phyloP scores from a whole-genome alignment of 2,888 invertebrate species.

The Helleia helle region DNA sequence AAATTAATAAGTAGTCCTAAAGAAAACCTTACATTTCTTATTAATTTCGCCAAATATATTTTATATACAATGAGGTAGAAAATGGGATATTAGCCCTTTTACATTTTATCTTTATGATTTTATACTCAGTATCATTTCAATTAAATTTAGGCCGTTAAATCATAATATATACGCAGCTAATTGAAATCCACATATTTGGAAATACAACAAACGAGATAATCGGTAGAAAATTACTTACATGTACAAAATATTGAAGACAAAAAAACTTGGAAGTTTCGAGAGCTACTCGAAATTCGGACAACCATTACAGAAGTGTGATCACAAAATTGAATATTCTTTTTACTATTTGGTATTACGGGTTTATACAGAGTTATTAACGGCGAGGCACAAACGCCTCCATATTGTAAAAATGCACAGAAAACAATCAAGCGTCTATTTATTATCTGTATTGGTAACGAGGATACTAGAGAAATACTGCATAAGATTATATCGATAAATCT shows the following conservation, averaged over 20 bases:
- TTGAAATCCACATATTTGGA: background rate
- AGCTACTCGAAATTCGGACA: constrained; percentile 6
- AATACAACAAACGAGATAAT: constrained; percentile 1
- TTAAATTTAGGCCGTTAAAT: constrained; percentile 18
- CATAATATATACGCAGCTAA: constrained; percentile 7
- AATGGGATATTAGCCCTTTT: constrained; percentile 47
- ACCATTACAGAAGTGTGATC: constrained; percentile 13
- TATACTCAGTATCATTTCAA: constrained; percentile 4
- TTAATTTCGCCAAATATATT: constrained; percentile 59
- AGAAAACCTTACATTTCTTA: constrained; percentile 42
- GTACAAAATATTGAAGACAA: background rate
- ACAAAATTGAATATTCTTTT: constrained; percentile 12
- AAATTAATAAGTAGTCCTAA: constrained; percentile 35
- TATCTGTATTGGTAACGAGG: constrained; percentile 12
- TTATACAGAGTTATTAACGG: constrained; percentile 64
- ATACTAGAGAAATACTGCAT: constrained; percentile 7
- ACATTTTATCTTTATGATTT: constrained; percentile 40
- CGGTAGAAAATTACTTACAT: background rate
- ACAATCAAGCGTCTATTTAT: constrained; percentile 3
- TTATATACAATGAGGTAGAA: constrained; percentile 72
- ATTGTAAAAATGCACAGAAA: constrained; percentile 5
- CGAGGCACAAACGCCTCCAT: background rate
- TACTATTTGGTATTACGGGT: constrained; percentile 19
- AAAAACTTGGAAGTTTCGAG: background rate
- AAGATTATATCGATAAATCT: constrained; percentile 30